Evolutionary conservation across 2,888 invertebrate species (phyloP).

Genomic region (Ormyrus thymus): DNA sequence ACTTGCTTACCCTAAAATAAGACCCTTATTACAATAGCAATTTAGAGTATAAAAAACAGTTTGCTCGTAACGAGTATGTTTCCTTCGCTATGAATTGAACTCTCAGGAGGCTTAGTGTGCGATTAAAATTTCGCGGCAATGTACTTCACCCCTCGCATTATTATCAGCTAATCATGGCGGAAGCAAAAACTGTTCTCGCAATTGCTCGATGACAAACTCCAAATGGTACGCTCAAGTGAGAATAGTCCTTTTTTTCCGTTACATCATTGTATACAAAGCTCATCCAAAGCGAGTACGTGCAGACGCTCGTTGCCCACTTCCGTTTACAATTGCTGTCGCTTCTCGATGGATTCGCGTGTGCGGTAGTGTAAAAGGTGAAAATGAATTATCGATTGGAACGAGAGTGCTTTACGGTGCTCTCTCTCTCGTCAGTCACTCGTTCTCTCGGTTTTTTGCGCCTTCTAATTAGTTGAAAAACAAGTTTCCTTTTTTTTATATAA

Average conservation of each 20-base stretch:
- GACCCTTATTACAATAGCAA: too few relatives aligned
- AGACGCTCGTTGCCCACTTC: constrained; percentile 27
- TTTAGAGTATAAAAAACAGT: background rate
- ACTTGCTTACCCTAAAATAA: background rate
- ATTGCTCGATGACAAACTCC: constrained; percentile 4
- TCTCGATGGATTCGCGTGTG: constrained; percentile 7
- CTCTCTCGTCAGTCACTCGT: constrained; percentile 18
- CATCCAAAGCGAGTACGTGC: constrained; percentile 28
- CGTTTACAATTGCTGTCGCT: constrained; percentile 1
- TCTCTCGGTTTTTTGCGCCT: constrained; percentile 1
- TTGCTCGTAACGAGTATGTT: constrained; percentile 16
- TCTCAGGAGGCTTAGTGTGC: background rate
- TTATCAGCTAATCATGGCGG: background rate
- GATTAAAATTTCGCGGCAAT: background rate
- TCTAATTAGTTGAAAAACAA: constrained; percentile 19
- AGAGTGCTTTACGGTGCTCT: constrained; percentile 9
- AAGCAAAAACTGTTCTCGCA: constrained; percentile 34
- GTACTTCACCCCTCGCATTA: background rate
- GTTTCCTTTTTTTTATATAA: background rate
- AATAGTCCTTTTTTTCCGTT: constrained; percentile 4
- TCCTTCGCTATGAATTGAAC: constrained; percentile 8
- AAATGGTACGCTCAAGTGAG: constrained; percentile 2
- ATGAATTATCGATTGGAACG: constrained; percentile 28
- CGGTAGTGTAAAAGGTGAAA: constrained; percentile 37
- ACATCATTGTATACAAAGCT: constrained; percentile 35